These are phyloP conservation scores for Acleris emargana DNA, from an alignment of 2,888 invertebrate species.

Conservation along the genomic window DNA sequence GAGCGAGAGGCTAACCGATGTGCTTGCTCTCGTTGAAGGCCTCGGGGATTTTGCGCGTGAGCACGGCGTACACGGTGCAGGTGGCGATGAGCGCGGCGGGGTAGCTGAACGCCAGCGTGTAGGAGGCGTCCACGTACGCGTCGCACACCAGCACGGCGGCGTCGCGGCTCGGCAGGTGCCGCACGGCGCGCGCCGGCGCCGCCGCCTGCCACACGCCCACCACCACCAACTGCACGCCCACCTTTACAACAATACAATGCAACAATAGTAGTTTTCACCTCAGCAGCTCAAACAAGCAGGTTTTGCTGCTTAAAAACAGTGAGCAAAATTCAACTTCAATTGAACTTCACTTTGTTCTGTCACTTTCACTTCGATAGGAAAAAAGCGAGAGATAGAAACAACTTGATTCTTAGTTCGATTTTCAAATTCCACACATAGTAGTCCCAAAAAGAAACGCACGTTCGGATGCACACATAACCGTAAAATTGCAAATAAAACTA, in stretches of 20 bases:
- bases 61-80: conserved; percentile 97
- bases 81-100: conserved; percentile 94
- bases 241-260: conserved; percentile 45
- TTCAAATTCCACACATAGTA: too few species aligned
- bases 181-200: conserved; percentile 95
- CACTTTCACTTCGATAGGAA: too few species aligned
- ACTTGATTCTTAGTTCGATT: too few species aligned
- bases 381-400: too few species aligned
- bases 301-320: too few species aligned
- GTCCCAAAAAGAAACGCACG: too few species aligned
- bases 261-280: too few species aligned
- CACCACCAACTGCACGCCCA: conserved; percentile 93
- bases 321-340: too few species aligned
- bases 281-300: too few species aligned
- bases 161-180: conserved; percentile 93
- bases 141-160: conserved; percentile 96
- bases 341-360: too few species aligned
- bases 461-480: too few species aligned
- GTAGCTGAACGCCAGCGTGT: conserved; percentile 96
- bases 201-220: conserved; percentile 95
- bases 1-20: conserved; percentile 86
- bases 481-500: too few species aligned
- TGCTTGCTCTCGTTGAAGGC: conserved; percentile 99
- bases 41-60: conserved; percentile 97
- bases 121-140: conserved; percentile 95